Percentiles rank a stretch among this genome's conserved stretches.
Conservation (phyloP, 1,140 invertebrate genomes). For the Pseudomyrmex dendroicus region DNA sequence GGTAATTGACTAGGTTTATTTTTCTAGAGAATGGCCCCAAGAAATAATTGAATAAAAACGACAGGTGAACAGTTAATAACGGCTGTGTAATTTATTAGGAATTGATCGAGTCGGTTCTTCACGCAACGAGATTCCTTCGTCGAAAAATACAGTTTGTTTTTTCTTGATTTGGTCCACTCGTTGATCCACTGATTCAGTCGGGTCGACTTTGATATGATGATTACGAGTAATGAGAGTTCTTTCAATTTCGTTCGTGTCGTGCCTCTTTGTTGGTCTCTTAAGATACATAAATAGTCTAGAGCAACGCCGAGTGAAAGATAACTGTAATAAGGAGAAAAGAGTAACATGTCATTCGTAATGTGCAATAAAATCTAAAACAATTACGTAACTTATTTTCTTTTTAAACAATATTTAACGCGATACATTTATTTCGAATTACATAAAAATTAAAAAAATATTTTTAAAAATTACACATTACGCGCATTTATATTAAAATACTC, state of each 20-base stretch:
- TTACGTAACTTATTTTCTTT: no score
- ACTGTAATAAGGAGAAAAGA: slow-evolving; percentile 19
- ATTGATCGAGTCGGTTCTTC: slow-evolving; percentile 28
- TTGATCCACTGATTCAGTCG: slow-evolving; percentile 16
- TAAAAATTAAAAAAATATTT: no score
- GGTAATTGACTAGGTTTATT: slow-evolving; percentile 71
- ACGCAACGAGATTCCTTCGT: neutral
- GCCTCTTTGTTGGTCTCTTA: slow-evolving; percentile 12
- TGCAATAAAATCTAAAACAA: neutral
- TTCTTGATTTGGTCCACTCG: slow-evolving; percentile 55
- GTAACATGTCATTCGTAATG: neutral
- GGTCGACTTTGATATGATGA: slow-evolving; percentile 19
- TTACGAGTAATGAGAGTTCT: slow-evolving; percentile 1
- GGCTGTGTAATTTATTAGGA: neutral
- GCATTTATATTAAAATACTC: no score
- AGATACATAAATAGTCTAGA: slow-evolving; percentile 17
- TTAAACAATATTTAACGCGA: no score
- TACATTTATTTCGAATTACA: no score
- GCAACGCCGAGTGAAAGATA: slow-evolving; percentile 11
- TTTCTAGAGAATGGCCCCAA: slow-evolving; percentile 65
- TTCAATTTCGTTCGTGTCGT: neutral
- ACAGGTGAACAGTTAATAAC: no score
- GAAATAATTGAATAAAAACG: slow-evolving; percentile 37
- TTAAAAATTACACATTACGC: no score
- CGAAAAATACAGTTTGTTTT: slow-evolving; percentile 47